A percentile compares a stretch with the other conserved stretches of the same genome.
These are phyloP conservation scores for Eueremaeus valkanovi DNA, from an alignment of 2,888 invertebrate species.

Conservation along the genomic window DNA sequence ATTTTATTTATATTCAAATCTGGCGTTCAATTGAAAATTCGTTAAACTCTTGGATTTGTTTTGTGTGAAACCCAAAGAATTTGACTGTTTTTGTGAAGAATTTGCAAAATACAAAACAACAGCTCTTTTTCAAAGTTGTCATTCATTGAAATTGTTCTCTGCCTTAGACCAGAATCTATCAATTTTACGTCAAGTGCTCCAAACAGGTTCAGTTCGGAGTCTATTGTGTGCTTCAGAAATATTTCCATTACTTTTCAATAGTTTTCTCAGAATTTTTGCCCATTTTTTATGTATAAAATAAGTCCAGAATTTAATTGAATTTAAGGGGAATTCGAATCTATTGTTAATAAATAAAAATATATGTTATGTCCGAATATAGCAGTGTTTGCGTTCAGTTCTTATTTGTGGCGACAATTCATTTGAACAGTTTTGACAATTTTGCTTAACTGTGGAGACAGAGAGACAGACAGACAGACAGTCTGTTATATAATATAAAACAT, in stretches of 20 bases:
- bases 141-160: too few relatives aligned
- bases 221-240: too few relatives aligned
- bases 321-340: not conserved
- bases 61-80: too few relatives aligned
- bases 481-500: constrained; percentile 3
- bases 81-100: too few relatives aligned
- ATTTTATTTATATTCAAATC: not conserved
- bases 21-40: not conserved
- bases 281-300: too few relatives aligned
- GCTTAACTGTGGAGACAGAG: not conserved
- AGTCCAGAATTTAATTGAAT: constrained; percentile 3
- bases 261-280: not conserved
- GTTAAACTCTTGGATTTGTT: not conserved
- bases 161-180: too few relatives aligned
- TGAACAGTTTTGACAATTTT: not conserved
- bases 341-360: not conserved
- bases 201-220: too few relatives aligned
- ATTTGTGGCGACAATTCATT: not conserved
- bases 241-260: not conserved
- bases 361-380: constrained; percentile 13
- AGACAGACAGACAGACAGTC: too few relatives aligned
- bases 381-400: constrained; percentile 15
- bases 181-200: too few relatives aligned
- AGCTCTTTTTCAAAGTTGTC: too few relatives aligned
- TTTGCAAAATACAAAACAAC: too few relatives aligned